Evolutionary conservation across 1,140 invertebrate species (phyloP), one percentile per base, ranked within the genome.

Genomic region (Zaprionus camerounensis): DNA sequence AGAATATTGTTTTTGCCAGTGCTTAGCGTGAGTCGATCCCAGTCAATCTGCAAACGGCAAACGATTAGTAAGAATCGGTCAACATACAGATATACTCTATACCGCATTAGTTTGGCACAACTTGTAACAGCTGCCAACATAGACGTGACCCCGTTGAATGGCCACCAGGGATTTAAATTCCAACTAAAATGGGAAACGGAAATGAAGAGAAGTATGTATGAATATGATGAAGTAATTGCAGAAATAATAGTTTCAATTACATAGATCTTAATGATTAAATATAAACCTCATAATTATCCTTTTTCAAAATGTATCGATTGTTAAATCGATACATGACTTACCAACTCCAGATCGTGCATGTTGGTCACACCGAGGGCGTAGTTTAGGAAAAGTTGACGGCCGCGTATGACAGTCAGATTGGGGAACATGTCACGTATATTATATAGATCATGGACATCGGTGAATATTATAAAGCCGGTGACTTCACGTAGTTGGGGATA

Each of bases 371-470:
- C 96, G 20, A 99, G 93, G n/a, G 98, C 97, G 93, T 97, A 98
- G 93, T 98, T 96, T 81, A 95, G 95, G 83, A 98, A 96, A 20
- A 99, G 93, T 56, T 95, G 94, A 76, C 96, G 94, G n/a, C 99
- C 99, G 55, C 98, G 95, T 76, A 99, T 99, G 36, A 99, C 96
- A 17, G 96, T 93, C 76, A 99, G 94, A 93, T 99, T 98, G 3
- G 99, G 99, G 92, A 99, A 99, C 55, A 99, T 93, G 69, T 95
- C 93, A 7, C 95, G 94, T 15, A 99, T 94, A 61, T 95, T 96
- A 41, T 93, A 94, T n/a, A 99, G 92, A 46, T 96, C 96, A 76
- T 94, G 95, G 17, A 97, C 95, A 80, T 97, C 95, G 56, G 94
- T 94, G 55, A 95, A 93, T 75, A 94, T 85, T 36, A 95, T 91